phyloP scores from a whole-genome alignment of 2,797 vertebrate species.

The Hapalemur alaotrensis region DNA sequence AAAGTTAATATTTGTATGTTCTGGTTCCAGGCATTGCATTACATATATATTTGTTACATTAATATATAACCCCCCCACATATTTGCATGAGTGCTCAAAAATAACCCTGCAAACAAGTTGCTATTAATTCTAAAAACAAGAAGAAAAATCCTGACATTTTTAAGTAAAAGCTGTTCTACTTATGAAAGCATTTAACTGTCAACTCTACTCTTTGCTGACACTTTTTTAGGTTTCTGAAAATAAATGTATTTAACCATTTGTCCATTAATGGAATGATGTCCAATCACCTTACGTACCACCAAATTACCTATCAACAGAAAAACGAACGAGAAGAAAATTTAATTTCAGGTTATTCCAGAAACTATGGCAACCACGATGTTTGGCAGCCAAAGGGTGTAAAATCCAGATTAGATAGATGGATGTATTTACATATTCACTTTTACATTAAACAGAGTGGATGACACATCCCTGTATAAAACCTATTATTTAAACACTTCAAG shows the following conservation, averaged over 20 bases:
- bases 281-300: not conserved
- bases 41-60: not conserved
- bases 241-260: conserved; percentile 38
- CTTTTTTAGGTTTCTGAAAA: conserved; percentile 17
- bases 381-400: conserved; percentile 74
- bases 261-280: conserved; percentile 43
- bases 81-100: not conserved
- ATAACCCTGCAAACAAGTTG: not conserved
- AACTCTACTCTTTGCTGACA: conserved; percentile 23
- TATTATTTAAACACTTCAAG: conserved; percentile 87
- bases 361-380: conserved; percentile 57
- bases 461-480: conserved; percentile 85
- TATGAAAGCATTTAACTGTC: conserved; percentile 36
- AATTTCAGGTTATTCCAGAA: conserved; percentile 64
- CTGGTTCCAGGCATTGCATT: not conserved
- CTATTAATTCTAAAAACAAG: not conserved
- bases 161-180: conserved; percentile 3
- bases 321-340: conserved; percentile 54
- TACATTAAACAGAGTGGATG: conserved; percentile 84
- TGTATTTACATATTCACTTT: conserved; percentile 86
- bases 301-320: conserved; percentile 48
- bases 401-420: conserved; percentile 77
- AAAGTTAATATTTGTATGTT: not conserved
- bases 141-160: not conserved
- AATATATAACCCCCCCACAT: too few relatives aligned